phyloP scores from a whole-genome alignment of 2,113 vertebrate genomes.

The Scophthalmus maximus region DNA sequence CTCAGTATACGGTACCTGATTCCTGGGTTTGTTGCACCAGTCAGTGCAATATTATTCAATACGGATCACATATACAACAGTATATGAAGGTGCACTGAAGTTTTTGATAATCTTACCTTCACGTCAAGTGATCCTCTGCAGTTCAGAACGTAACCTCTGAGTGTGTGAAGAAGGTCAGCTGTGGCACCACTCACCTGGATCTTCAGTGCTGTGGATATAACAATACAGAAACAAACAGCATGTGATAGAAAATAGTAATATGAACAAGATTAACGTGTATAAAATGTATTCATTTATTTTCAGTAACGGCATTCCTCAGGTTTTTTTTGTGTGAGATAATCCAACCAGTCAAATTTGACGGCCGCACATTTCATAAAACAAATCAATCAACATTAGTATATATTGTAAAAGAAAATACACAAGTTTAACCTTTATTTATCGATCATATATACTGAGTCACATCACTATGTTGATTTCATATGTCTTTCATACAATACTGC shows the following conservation, averaged over 20 bases:
- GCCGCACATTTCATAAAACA: too few relatives aligned
- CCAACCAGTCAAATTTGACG: too few relatives aligned
- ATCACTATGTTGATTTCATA: too few relatives aligned
- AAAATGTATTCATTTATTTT: too few relatives aligned
- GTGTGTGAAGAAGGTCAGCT: constrained; percentile 77
- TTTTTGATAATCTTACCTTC: constrained; percentile 73
- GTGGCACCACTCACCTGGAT: constrained; percentile 83
- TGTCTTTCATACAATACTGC: too few relatives aligned
- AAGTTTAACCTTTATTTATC: too few relatives aligned
- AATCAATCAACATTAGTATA: too few relatives aligned
- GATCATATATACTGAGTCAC: too few relatives aligned
- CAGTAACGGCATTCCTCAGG: too few relatives aligned
- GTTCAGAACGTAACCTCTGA: constrained; percentile 79
- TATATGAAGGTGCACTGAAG: not conserved
- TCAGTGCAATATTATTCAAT: not conserved
- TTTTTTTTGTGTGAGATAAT: too few relatives aligned
- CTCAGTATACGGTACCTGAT: not conserved
- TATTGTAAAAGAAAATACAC: too few relatives aligned
- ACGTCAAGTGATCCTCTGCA: constrained; percentile 81
- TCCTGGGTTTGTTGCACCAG: not conserved
- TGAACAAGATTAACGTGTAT: not conserved
- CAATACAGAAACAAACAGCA: not conserved
- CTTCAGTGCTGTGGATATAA: constrained; percentile 75
- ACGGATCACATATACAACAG: not conserved
- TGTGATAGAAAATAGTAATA: not conserved